These are phyloP conservation scores for Monopterus albus DNA, from an alignment of 2,113 vertebrate species.

Conservation along the genomic window DNA sequence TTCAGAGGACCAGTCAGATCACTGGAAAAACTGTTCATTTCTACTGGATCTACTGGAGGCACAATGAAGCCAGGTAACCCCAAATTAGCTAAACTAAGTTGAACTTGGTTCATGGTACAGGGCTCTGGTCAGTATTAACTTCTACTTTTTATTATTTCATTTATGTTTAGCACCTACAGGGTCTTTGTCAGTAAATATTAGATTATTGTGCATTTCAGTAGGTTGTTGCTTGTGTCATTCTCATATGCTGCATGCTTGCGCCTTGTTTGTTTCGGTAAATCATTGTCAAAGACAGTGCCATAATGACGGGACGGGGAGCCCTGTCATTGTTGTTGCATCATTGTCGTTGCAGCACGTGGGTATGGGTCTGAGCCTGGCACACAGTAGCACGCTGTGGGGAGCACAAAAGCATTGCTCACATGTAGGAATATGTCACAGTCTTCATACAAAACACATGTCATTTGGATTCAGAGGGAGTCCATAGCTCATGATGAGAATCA, in stretches of 20 bases:
- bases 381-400: conserved; percentile 45
- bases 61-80: no score
- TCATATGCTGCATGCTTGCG: conserved; percentile 9
- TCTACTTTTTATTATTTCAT: not conserved
- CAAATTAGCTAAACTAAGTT: no score
- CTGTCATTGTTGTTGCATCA: conserved; percentile 75
- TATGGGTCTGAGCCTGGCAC: conserved; percentile 54
- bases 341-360: conserved; percentile 71
- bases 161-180: not conserved
- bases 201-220: not conserved
- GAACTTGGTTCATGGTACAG: no score
- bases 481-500: conserved; percentile 36
- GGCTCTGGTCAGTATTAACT: conserved; percentile 3
- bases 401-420: conserved; percentile 75
- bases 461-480: conserved; percentile 46
- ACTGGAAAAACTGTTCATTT: no score
- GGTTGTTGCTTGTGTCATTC: not conserved
- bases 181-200: not conserved
- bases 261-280: conserved; percentile 45
- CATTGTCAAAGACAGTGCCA: conserved; percentile 59
- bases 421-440: conserved; percentile 56
- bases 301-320: conserved; percentile 54
- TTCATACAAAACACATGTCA: conserved; percentile 56
- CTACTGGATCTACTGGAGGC: no score
- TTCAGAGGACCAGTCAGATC: no score